A percentile compares a stretch with the other conserved stretches of the same genome.
Conservation (phyloP, 2,888 invertebrate genomes). For the Antheraea assamensis region DNA sequence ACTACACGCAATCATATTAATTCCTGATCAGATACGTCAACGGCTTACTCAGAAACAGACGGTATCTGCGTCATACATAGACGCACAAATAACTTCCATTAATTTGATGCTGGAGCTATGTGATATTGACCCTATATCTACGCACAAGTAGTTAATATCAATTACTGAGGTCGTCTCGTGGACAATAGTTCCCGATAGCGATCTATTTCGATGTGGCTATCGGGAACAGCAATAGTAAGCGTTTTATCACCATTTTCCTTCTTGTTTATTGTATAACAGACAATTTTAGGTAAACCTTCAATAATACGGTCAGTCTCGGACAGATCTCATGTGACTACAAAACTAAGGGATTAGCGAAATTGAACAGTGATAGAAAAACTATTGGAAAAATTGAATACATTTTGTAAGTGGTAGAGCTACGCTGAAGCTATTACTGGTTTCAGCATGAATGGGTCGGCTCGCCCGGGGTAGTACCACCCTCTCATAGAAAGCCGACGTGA, state of each 20-base stretch:
- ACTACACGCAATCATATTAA: background rate
- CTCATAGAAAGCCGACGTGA: no score
- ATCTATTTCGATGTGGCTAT: background rate
- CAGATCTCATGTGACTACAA: background rate
- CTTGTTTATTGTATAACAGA: background rate
- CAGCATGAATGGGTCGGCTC: no score
- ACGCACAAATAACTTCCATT: constrained; percentile 6
- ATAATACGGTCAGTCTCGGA: background rate
- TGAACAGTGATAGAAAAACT: no score
- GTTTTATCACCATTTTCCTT: background rate
- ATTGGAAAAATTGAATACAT: no score
- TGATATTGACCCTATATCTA: background rate
- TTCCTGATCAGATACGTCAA: background rate
- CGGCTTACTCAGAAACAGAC: background rate
- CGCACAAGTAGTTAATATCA: constrained; percentile 9
- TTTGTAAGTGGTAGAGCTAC: no score
- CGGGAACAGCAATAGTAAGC: background rate
- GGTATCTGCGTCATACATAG: background rate
- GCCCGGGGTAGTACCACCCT: no score
- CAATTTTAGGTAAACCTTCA: background rate
- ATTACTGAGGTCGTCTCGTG: constrained; percentile 1
- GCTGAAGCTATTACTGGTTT: no score
- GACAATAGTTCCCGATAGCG: constrained; percentile 4
- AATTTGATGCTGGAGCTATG: background rate
- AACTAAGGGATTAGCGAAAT: background rate